Evolutionary conservation across 2,113 vertebrate genomes (phyloP).

Genomic region (Lagopus muta): DNA sequence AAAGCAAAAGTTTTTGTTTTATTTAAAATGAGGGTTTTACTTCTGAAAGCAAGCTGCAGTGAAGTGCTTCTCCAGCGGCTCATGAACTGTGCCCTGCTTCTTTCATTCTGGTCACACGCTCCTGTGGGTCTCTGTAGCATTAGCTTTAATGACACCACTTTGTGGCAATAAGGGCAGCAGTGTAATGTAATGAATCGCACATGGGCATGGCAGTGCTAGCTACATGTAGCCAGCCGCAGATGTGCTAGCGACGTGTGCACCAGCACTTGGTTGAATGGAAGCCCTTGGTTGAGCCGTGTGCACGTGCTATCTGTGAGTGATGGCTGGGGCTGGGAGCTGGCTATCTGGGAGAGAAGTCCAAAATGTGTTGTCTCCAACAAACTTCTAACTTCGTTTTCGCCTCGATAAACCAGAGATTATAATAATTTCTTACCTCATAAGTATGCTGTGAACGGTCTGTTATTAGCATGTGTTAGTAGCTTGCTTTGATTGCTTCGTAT

Average conservation of each 20-base stretch:
- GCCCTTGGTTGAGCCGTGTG: neutral
- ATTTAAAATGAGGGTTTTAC: conserved; percentile 57
- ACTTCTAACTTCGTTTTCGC: neutral
- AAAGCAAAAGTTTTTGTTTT: conserved; percentile 59
- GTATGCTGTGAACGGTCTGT: neutral
- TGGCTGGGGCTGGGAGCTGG: neutral
- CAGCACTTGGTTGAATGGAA: fast-evolving
- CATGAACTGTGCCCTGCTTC: conserved; percentile 37
- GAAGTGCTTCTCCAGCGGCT: conserved; percentile 41
- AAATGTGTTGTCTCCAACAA: neutral
- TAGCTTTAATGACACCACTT: conserved; percentile 55
- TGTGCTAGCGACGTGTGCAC: neutral
- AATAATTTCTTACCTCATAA: neutral
- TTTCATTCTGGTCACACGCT: conserved; percentile 4
- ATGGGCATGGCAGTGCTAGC: neutral
- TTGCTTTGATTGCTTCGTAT: conserved; percentile 17
- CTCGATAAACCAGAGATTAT: neutral
- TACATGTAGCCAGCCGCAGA: neutral
- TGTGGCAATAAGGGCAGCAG: conserved; percentile 7
- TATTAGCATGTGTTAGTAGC: neutral
- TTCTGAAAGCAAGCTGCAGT: conserved; percentile 39
- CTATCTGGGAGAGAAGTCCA: neutral
- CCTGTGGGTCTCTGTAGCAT: conserved; percentile 34
- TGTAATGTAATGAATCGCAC: neutral
- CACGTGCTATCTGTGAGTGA: fast-evolving